Conservation (phyloP, 1,140 invertebrate genomes). For the Zaprionus ghesquierei region DNA sequence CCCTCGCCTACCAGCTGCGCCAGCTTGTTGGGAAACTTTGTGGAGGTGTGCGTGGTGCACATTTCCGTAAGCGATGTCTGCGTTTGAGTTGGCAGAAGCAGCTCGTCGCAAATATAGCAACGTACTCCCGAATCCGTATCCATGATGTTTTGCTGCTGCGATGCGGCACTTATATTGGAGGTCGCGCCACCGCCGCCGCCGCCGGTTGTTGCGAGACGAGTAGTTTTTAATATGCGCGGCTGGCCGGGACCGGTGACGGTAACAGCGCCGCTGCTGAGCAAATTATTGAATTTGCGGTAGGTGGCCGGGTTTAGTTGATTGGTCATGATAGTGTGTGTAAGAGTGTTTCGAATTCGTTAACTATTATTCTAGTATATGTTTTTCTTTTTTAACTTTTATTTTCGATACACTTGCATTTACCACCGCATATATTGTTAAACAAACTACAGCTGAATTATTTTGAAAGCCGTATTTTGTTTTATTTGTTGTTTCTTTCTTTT, state of each 20-base stretch:
- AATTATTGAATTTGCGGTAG: slow-evolving; percentile 82
- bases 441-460: not conserved
- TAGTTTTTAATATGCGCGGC: slow-evolving; percentile 74
- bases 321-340: slow-evolving; percentile 58
- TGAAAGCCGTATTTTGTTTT: slow-evolving; percentile 13
- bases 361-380: slow-evolving; percentile 41
- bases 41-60: slow-evolving; percentile 71
- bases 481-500: slow-evolving; percentile 21
- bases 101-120: slow-evolving; percentile 80
- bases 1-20: slow-evolving; percentile 80
- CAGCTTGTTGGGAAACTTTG: slow-evolving; percentile 82
- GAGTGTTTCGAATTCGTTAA: slow-evolving; percentile 18
- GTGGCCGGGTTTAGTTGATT: slow-evolving; percentile 77
- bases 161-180: slow-evolving; percentile 7
- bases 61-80: slow-evolving; percentile 73
- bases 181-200: slow-evolving; percentile 41
- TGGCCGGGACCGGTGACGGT: slow-evolving; percentile 80
- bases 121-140: slow-evolving; percentile 54
- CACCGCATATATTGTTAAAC: slow-evolving; percentile 1
- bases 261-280: slow-evolving; percentile 80
- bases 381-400: slow-evolving; percentile 25
- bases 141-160: slow-evolving; percentile 43
- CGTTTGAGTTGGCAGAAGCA: slow-evolving; percentile 43
- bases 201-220: slow-evolving; percentile 52
- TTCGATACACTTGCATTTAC: slow-evolving; percentile 12